A percentile compares a stretch with the other conserved stretches of the same genome.
Conservation (phyloP, 2,113 vertebrate species). For the Gobio gobio region DNA sequence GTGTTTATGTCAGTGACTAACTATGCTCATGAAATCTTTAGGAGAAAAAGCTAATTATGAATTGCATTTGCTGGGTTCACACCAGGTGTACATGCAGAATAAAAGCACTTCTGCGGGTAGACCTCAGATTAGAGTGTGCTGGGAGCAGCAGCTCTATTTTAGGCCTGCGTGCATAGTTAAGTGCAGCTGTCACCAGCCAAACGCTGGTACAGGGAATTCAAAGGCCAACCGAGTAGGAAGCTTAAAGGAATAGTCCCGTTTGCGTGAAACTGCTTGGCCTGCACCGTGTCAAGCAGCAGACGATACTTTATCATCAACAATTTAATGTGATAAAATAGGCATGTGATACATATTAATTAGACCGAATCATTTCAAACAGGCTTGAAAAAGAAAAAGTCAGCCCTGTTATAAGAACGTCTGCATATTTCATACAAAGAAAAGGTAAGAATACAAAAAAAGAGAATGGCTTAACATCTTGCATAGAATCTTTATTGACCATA, state of each 20-base stretch:
- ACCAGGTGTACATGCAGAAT: slow-evolving; percentile 52
- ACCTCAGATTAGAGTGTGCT: slow-evolving; percentile 74
- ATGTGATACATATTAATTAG: neutral
- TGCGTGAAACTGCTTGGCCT: neutral
- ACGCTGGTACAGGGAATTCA: slow-evolving; percentile 37
- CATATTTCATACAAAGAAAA: neutral
- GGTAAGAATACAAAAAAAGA: slow-evolving; percentile 4
- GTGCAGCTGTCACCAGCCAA: slow-evolving; percentile 70
- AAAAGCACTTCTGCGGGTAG: slow-evolving; percentile 46
- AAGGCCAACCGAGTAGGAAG: neutral
- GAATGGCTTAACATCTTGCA: slow-evolving; percentile 64
- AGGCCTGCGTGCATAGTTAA: slow-evolving; percentile 68
- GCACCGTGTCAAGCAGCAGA: neutral
- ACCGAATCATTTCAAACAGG: neutral
- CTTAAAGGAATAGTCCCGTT: neutral
- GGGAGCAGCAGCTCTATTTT: slow-evolving; percentile 71
- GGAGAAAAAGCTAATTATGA: neutral
- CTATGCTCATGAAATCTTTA: neutral
- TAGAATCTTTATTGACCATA: slow-evolving; percentile 73
- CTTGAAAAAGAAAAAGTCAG: neutral
- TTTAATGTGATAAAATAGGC: neutral
- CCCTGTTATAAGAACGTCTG: neutral
- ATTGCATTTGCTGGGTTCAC: neutral
- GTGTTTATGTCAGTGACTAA: neutral
- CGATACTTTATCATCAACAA: neutral